phyloP scores from a whole-genome alignment of 2,888 invertebrate species.

The Coleophora deauratella region DNA sequence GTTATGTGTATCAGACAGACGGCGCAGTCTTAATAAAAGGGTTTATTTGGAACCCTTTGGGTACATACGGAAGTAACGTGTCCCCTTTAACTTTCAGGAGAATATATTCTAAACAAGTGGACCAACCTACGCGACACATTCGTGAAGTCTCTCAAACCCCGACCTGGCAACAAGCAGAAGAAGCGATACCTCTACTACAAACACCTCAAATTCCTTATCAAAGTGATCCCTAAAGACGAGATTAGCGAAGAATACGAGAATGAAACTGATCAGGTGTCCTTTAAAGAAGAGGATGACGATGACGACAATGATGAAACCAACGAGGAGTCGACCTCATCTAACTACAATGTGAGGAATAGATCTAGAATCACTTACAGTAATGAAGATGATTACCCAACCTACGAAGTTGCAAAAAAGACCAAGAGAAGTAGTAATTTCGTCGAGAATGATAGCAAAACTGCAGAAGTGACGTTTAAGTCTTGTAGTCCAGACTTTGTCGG shows the following conservation, averaged over 20 bases:
- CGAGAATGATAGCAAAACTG: background rate
- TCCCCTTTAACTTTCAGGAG: conserved; percentile 33
- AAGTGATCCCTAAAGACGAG: conserved; percentile 29
- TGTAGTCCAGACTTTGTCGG: background rate
- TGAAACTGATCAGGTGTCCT: background rate
- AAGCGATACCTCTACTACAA: conserved; percentile 46
- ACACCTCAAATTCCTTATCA: conserved; percentile 45
- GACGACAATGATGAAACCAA: background rate
- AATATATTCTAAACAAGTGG: conserved; percentile 52
- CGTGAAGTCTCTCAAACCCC: conserved; percentile 43
- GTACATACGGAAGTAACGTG: no score
- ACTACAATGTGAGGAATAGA: no score
- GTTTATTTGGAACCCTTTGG: no score
- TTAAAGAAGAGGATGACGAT: background rate
- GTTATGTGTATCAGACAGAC: no score
- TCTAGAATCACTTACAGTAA: no score
- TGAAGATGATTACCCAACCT: no score
- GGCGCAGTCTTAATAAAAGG: no score
- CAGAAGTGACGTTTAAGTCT: background rate
- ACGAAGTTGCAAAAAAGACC: conserved; percentile 18
- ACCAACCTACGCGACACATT: conserved; percentile 60
- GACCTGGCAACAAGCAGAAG: conserved; percentile 36
- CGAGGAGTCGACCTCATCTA: no score
- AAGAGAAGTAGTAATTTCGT: conserved; percentile 20
- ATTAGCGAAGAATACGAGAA: conserved; percentile 14